phyloP scores from a whole-genome alignment of 2,797 vertebrate genomes.

The Sebastes nivosus region DNA sequence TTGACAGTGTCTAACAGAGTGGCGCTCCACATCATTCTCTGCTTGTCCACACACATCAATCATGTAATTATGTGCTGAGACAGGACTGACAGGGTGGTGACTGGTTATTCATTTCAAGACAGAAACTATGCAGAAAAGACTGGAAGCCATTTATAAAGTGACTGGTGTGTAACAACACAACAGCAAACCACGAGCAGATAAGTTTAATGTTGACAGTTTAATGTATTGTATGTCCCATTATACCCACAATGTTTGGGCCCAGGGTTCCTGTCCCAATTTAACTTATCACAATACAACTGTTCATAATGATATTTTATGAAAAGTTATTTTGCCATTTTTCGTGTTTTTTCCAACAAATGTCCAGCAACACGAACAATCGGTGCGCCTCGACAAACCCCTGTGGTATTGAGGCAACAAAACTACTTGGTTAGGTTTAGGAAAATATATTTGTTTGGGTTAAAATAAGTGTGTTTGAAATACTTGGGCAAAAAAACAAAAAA shows the following conservation, averaged over 20 bases:
- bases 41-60: constrained; percentile 55
- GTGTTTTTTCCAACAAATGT: no score
- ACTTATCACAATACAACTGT: not conserved
- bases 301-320: no score
- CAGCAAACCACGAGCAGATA: not conserved
- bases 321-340: no score
- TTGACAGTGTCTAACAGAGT: constrained; percentile 30
- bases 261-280: not conserved
- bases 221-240: not conserved
- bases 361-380: no score
- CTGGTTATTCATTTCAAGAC: constrained; percentile 35
- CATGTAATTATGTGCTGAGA: constrained; percentile 39
- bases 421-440: not conserved
- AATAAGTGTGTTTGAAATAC: no score
- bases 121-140: not conserved
- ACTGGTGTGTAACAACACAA: not conserved
- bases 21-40: constrained; percentile 23
- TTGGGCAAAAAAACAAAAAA: no score
- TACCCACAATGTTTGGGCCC: not conserved
- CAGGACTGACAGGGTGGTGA: constrained; percentile 13
- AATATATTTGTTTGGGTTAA: no score
- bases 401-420: not conserved
- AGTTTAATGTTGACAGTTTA: not conserved
- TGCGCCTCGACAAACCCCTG: not conserved
- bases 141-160: constrained; percentile 6